These are phyloP conservation scores for Liopterus haemorrhoidalis DNA, from an alignment of 2,888 invertebrate genomes.

Conservation along the genomic window DNA sequence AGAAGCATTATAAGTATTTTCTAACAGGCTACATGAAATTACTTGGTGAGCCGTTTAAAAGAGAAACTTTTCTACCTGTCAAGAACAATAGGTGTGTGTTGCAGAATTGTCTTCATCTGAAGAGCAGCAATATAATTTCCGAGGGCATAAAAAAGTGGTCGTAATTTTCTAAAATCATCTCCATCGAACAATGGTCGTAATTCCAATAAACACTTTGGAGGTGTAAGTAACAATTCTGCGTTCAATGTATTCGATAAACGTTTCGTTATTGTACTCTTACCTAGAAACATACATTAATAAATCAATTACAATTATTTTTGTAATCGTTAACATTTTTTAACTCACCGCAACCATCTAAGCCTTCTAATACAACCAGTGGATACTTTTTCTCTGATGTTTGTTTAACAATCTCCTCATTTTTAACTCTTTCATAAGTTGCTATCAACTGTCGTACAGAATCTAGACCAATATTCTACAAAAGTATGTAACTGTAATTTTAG, in stretches of 20 bases:
- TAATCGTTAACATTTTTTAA: conserved; percentile 4
- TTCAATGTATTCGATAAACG: conserved; percentile 39
- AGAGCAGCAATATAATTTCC: conserved; percentile 48
- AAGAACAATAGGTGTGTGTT: conserved; percentile 43
- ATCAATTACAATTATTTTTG: conserved; percentile 7
- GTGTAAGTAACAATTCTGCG: conserved; percentile 40
- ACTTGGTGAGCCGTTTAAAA: background rate
- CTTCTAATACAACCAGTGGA: conserved; percentile 47
- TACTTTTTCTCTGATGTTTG: conserved; percentile 32
- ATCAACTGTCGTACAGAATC: conserved; percentile 37
- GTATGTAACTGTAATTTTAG: no score
- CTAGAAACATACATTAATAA: conserved; percentile 34
- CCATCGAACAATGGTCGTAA: conserved; percentile 42
- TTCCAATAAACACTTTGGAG: conserved; percentile 41
- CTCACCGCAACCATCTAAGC: conserved; percentile 47
- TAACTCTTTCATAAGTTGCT: conserved; percentile 35
- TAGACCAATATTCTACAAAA: conserved; percentile 32
- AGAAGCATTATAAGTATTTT: background rate
- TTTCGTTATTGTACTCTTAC: conserved; percentile 44
- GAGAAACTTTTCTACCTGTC: conserved; percentile 41
- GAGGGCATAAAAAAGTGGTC: conserved; percentile 45
- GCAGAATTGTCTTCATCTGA: conserved; percentile 38
- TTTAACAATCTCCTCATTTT: conserved; percentile 19
- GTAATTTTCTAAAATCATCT: conserved; percentile 34
- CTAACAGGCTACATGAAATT: background rate